Conservation (phyloP, 2,888 invertebrate genomes). For the Zelleria hepariella region DNA sequence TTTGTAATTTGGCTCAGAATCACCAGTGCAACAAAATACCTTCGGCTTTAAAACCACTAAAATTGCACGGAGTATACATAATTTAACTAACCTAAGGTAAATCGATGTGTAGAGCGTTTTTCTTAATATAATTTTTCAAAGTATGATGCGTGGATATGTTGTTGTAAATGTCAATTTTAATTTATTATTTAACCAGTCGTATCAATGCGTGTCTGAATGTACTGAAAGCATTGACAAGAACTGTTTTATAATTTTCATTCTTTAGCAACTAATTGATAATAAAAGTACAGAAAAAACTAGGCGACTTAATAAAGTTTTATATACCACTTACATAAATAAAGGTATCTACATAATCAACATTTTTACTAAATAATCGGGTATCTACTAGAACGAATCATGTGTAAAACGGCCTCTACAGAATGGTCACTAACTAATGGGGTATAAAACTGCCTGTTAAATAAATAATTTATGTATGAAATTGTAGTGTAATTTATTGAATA, state of each 20-base stretch:
- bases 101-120: slow-evolving; percentile 39
- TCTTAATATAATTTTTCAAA: slow-evolving; percentile 34
- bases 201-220: background rate
- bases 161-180: slow-evolving; percentile 31
- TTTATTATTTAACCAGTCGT: background rate
- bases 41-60: too few relatives aligned
- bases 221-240: background rate
- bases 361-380: background rate
- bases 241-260: background rate
- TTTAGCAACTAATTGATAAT: background rate
- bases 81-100: slow-evolving; percentile 39
- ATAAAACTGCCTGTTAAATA: slow-evolving; percentile 36
- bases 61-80: too few relatives aligned
- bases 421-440: slow-evolving; percentile 7
- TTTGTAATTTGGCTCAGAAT: too few relatives aligned
- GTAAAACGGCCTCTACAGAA: background rate
- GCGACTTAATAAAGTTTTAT: background rate
- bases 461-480: slow-evolving; percentile 53
- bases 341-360: background rate
- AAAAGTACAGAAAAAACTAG: background rate
- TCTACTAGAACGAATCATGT: background rate
- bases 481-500: slow-evolving; percentile 51
- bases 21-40: too few relatives aligned
- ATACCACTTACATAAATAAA: background rate
- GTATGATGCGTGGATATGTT: slow-evolving; percentile 29